phyloP scores from a whole-genome alignment of 2,797 vertebrate genomes.

The Galago senegalensis region DNA sequence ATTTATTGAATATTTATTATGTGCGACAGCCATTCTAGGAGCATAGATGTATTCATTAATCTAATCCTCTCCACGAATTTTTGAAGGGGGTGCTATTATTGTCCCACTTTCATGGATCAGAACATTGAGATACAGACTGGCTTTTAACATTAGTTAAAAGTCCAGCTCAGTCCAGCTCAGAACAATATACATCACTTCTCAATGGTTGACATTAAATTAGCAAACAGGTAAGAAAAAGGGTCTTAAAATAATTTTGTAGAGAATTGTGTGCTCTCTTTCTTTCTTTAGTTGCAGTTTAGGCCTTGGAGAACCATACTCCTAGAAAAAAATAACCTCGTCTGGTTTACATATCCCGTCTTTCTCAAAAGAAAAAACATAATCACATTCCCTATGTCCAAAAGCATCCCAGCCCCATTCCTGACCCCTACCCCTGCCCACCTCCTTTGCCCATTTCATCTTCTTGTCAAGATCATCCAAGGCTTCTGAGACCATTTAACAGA shows the following conservation, averaged over 20 bases:
- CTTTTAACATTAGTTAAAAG: not conserved
- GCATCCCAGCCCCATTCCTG: rapidly evolving
- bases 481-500: not conserved
- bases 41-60: not conserved
- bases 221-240: not conserved
- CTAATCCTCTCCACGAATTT: not conserved
- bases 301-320: not conserved
- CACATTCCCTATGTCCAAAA: not conserved
- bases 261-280: not conserved
- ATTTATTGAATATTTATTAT: not conserved
- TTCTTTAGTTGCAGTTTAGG: not conserved
- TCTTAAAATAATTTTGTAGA: not conserved
- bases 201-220: not conserved
- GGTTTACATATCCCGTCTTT: not conserved
- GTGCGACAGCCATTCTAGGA: not conserved
- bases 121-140: not conserved
- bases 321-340: not conserved
- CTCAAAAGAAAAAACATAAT: not conserved
- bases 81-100: not conserved
- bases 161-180: not conserved
- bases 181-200: not conserved
- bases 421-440: rapidly evolving
- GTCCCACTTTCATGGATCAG: not conserved
- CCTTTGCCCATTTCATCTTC: not conserved
- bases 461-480: not conserved